phyloP scores from a whole-genome alignment of 2,113 vertebrate species.

The Peromyscus californicus region DNA sequence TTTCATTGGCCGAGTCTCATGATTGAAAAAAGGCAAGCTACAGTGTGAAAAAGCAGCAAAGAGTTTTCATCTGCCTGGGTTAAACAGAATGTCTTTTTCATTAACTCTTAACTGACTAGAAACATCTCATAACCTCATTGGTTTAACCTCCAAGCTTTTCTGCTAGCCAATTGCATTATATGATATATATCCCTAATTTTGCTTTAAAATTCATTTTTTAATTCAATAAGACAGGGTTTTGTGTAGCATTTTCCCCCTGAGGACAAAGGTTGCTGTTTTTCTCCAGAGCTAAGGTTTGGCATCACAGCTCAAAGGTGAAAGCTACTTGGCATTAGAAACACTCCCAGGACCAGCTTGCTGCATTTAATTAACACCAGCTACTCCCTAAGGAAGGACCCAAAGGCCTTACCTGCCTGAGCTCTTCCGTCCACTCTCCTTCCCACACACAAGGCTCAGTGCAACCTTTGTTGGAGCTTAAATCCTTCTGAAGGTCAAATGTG shows the following conservation, averaged over 20 bases:
- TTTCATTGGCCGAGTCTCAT: fast-evolving
- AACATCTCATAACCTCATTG: background rate
- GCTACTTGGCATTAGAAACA: background rate
- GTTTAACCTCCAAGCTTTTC: background rate
- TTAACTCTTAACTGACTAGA: background rate
- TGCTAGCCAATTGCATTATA: background rate
- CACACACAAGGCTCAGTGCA: too few relatives aligned
- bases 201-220: background rate
- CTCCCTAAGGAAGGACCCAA: background rate
- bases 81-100: background rate
- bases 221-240: background rate
- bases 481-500: background rate
- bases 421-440: fast-evolving
- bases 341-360: background rate
- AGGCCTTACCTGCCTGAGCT: fast-evolving
- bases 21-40: background rate
- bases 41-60: too few relatives aligned
- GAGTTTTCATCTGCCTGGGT: background rate
- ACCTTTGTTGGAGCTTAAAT: background rate
- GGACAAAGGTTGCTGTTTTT: background rate
- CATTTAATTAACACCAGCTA: background rate
- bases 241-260: background rate
- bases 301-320: background rate
- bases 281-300: background rate
- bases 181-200: background rate